phyloP scores from a whole-genome alignment of 2,113 vertebrate species.

The Scortum barcoo region DNA sequence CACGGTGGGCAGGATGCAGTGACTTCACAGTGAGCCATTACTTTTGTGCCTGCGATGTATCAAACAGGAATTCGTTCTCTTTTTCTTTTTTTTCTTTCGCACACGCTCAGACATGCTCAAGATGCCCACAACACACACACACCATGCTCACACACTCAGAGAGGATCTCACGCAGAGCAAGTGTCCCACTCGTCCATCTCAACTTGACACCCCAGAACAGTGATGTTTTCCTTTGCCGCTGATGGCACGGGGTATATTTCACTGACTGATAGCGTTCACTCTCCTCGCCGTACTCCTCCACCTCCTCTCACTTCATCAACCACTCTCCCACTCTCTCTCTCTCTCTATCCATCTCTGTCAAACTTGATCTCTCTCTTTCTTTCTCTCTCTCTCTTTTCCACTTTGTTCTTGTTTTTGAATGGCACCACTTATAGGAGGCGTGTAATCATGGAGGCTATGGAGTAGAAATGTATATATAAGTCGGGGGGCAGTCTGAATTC shows the following conservation, averaged over 20 bases:
- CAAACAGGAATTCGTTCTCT: constrained; percentile 62
- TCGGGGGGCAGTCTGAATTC: neutral
- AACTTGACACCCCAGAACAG: constrained; percentile 73
- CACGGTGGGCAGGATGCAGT: constrained; percentile 55
- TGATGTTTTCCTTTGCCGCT: constrained; percentile 75
- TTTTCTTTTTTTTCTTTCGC: neutral
- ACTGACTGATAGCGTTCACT: constrained; percentile 69
- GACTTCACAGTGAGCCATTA: constrained; percentile 61
- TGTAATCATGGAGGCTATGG: constrained; percentile 15
- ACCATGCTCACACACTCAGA: constrained; percentile 17
- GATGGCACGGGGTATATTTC: constrained; percentile 64
- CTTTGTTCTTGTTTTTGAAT: constrained; percentile 12
- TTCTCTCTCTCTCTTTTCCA: constrained; percentile 26
- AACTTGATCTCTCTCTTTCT: constrained; percentile 51
- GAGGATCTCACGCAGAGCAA: constrained; percentile 47
- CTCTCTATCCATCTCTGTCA: constrained; percentile 60
- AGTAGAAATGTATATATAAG: constrained; percentile 16
- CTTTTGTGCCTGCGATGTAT: constrained; percentile 65
- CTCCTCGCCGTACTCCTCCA: constrained; percentile 25
- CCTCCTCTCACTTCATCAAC: constrained; percentile 64
- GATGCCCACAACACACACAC: no score
- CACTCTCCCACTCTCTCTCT: neutral
- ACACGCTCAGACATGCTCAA: constrained; percentile 5
- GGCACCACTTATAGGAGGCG: constrained; percentile 7
- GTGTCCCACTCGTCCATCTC: constrained; percentile 70